These are phyloP conservation scores for Epirrhoe alternata DNA, from an alignment of 2,888 invertebrate species.

Conservation along the genomic window DNA sequence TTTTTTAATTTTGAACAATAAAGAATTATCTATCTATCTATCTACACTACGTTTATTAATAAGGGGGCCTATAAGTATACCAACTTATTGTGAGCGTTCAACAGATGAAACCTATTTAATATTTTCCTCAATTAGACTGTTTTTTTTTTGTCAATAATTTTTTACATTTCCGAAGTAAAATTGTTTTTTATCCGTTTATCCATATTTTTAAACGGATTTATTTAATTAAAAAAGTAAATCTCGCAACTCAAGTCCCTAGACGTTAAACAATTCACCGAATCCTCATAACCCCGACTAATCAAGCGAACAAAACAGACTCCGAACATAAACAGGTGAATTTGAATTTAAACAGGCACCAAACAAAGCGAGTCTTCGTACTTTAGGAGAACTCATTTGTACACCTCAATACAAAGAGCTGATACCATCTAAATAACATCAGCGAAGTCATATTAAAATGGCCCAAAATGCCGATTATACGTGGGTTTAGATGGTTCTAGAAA, in stretches of 20 bases:
- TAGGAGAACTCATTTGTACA: constrained; percentile 74
- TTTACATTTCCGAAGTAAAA: no score
- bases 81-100: no score
- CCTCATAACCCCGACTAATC: constrained; percentile 36
- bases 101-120: no score
- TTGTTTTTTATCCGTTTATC: no score
- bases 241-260: constrained; percentile 3
- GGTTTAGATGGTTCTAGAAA: constrained; percentile 43
- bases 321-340: constrained; percentile 38
- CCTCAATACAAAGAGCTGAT: constrained; percentile 76
- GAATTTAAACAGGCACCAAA: constrained; percentile 47
- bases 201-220: background rate
- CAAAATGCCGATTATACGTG: constrained; percentile 61
- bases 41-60: no score
- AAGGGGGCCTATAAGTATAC: no score
- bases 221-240: background rate
- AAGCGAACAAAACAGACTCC: constrained; percentile 44
- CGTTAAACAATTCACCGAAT: constrained; percentile 31
- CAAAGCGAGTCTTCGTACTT: constrained; percentile 57
- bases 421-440: constrained; percentile 73
- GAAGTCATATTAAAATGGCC: constrained; percentile 75
- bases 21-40: no score
- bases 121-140: no score
- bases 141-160: no score
- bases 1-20: no score